A percentile compares a stretch with the other conserved stretches of the same genome.
Conservation (phyloP, 1,140 invertebrate species). For the Drosophila kikkawai region DNA sequence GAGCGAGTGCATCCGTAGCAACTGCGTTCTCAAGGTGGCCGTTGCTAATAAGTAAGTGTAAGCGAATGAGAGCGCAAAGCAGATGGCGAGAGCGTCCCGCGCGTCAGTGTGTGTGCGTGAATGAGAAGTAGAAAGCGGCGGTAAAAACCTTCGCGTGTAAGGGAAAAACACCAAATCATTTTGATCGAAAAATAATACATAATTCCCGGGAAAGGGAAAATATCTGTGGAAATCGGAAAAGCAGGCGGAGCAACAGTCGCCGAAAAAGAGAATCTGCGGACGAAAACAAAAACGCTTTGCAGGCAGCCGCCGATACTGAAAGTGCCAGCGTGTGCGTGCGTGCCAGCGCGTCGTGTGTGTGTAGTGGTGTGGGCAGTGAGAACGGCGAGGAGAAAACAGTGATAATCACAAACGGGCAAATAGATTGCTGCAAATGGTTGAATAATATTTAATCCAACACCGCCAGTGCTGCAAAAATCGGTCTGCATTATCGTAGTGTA, state of each 20-base stretch:
- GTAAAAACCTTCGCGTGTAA: conserved; percentile 68
- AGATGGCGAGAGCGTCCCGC: conserved; percentile 78
- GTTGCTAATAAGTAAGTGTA: conserved; percentile 78
- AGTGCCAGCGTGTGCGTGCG: conserved; percentile 58
- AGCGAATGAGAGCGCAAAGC: conserved; percentile 80
- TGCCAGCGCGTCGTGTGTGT: conserved; percentile 41
- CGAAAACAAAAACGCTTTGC: conserved; percentile 72
- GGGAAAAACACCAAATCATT: conserved; percentile 17
- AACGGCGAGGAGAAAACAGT: conserved; percentile 62
- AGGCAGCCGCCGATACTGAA: conserved; percentile 60
- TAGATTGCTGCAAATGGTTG: conserved; percentile 52
- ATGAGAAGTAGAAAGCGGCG: conserved; percentile 77
- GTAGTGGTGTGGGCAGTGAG: conserved; percentile 42
- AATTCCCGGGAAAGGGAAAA: conserved; percentile 28
- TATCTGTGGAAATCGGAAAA: neutral
- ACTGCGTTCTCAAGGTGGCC: conserved; percentile 23
- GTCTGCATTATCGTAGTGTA: conserved; percentile 13
- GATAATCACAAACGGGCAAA: conserved; percentile 59
- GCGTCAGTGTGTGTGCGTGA: conserved; percentile 60
- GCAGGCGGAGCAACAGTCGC: conserved; percentile 30
- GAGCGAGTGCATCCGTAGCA: conserved; percentile 7
- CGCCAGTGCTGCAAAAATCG: conserved; percentile 32
- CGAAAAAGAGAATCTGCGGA: conserved; percentile 49
- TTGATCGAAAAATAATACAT: conserved; percentile 9
- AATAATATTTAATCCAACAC: conserved; percentile 68